Evolutionary conservation across 2,888 invertebrate species (phyloP).

Genomic region (Ophioninae sp.): DNA sequence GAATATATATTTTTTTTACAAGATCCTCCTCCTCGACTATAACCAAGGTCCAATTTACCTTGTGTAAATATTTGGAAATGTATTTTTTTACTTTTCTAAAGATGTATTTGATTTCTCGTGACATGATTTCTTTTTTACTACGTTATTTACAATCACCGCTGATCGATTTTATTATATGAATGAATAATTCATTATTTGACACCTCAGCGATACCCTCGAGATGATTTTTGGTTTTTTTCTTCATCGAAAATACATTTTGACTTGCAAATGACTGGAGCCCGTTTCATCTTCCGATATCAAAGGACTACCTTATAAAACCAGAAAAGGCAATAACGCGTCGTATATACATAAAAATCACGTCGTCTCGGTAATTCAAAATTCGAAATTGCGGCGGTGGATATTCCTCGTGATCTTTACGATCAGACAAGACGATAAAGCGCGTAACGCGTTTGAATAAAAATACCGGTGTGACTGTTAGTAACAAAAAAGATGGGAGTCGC

Average conservation of each 20-base stretch:
- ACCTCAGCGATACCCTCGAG: not conserved
- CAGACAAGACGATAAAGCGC: slow-evolving; percentile 62
- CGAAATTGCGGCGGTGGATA: slow-evolving; percentile 36
- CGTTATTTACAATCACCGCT: not conserved
- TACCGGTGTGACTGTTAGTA: slow-evolving; percentile 36
- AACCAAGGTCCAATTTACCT: no score
- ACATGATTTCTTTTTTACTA: not conserved
- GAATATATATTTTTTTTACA: no score
- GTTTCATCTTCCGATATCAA: slow-evolving; percentile 15
- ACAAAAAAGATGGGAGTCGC: slow-evolving; percentile 3
- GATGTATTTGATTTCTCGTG: not conserved
- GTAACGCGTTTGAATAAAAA: slow-evolving; percentile 64
- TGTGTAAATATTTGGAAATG: no score
- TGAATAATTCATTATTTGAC: slow-evolving; percentile 6
- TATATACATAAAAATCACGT: slow-evolving; percentile 49
- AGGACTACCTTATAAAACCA: not conserved
- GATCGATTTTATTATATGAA: not conserved
- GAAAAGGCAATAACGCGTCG: slow-evolving; percentile 12
- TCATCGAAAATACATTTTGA: slow-evolving; percentile 1
- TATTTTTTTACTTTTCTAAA: not conserved
- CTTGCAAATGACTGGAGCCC: not conserved
- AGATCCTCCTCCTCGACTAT: no score
- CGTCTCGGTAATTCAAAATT: slow-evolving; percentile 60
- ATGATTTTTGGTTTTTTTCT: not conserved
- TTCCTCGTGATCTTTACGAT: slow-evolving; percentile 57